A percentile compares a stretch with the other conserved stretches of the same genome.
phyloP scores from a whole-genome alignment of 2,888 invertebrate genomes.

The Melinaea menophilus region DNA sequence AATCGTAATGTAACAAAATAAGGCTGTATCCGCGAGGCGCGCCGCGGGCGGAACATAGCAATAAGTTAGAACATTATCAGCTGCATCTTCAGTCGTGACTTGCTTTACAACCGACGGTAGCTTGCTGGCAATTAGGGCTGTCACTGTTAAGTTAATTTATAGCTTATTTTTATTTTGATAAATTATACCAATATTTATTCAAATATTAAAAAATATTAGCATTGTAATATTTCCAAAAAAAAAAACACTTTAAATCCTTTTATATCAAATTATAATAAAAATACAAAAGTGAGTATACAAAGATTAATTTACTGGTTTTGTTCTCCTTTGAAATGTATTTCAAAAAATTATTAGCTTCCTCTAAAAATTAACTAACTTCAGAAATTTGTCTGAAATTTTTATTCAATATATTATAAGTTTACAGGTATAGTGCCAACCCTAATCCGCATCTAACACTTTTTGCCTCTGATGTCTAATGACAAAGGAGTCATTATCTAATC shows the following conservation, averaged over 20 bases:
- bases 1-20: constrained; percentile 16
- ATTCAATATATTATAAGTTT: neutral
- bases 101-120: constrained; percentile 30
- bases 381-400: neutral
- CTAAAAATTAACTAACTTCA: no score
- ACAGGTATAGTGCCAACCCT: constrained; percentile 26
- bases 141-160: constrained; percentile 7
- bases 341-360: no score
- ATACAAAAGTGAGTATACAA: no score
- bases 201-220: neutral
- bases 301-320: no score
- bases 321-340: no score
- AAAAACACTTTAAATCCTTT: no score
- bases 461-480: constrained; percentile 51
- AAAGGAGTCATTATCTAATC: constrained; percentile 69
- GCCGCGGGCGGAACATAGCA: constrained; percentile 25
- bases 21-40: constrained; percentile 13
- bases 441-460: constrained; percentile 46
- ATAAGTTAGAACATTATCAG: constrained; percentile 28
- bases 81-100: constrained; percentile 32
- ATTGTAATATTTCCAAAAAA: no score
- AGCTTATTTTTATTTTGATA: neutral
- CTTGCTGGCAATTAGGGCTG: constrained; percentile 27
- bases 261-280: no score
- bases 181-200: neutral